Conservation (phyloP, 2,888 invertebrate genomes). For the Herminia tarsipennalis region DNA sequence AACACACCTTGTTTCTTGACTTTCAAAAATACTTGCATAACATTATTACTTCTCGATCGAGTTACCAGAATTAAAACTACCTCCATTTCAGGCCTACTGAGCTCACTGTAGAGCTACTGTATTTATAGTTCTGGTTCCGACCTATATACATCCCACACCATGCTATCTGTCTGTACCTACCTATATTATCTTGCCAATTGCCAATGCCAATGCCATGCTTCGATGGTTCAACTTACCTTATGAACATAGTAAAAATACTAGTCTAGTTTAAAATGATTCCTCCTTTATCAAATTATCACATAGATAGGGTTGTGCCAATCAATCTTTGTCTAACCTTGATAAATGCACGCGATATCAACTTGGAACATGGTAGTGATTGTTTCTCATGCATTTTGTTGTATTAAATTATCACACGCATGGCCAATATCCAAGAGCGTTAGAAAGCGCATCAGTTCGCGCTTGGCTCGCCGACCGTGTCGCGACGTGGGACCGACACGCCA, state of each 20-base stretch:
- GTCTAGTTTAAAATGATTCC: too few relatives aligned
- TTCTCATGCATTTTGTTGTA: slow-evolving; percentile 34
- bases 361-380: slow-evolving; percentile 17
- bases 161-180: too few relatives aligned
- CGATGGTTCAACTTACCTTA: too few relatives aligned
- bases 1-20: not conserved
- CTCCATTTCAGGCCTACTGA: too few relatives aligned
- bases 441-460: slow-evolving; percentile 77
- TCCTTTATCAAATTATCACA: too few relatives aligned
- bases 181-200: too few relatives aligned
- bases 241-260: too few relatives aligned
- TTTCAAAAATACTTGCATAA: not conserved
- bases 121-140: too few relatives aligned
- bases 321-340: slow-evolving; percentile 13
- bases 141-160: too few relatives aligned
- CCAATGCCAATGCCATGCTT: too few relatives aligned
- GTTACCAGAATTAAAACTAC: too few relatives aligned
- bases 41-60: not conserved
- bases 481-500: slow-evolving; percentile 68
- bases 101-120: too few relatives aligned
- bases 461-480: slow-evolving; percentile 66
- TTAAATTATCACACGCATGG: slow-evolving; percentile 47
- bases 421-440: slow-evolving; percentile 60
- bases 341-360: slow-evolving; percentile 16
- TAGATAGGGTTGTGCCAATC: not conserved